Evolutionary conservation across 2,113 vertebrate species (phyloP), one percentile per base, ranked within the genome.

Genomic region (Narcine bancroftii): DNA sequence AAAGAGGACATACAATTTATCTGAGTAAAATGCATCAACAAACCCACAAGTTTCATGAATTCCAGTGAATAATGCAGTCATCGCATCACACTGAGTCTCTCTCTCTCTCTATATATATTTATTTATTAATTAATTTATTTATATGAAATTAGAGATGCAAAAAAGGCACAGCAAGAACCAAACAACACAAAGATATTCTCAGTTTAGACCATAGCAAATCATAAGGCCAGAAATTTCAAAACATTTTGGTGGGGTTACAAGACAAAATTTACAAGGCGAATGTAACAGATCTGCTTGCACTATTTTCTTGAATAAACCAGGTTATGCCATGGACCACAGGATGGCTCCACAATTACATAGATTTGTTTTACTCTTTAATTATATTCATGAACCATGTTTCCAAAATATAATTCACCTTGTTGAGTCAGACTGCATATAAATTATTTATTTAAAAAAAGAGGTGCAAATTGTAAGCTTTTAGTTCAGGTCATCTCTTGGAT

Each of bases 131-230:
- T n/a, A n/a, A n/a, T n/a, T n/a, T n/a, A n/a, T n/a, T n/a, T n/a
- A n/a, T n/a, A n/a, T 60, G n/a, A 36, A 85, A 56, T 60, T 85
- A 60, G 2, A 36, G 53, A n/a, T 60, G 33, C 33, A 85, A n/a
- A 56, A n/a, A 85, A 85, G 53, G n/a, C 53, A 85, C 53, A 83
- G 50, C 26, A 85, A 36, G 81, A 85, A 60, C n/a, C n/a, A 36
- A 56, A 60, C 0, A 19, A 29, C 50, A 85, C 33, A 36, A 19
- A 36, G 33, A 6, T 85, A 60, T 1, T 33, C 17, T 19, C 50
- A n/a, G 5, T 36, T 60, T 56, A 60, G 56, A 85, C 7, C 53
- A 60, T 15, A 60, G 29, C 33, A 36, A 85, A 66, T 66, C 65
- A 66, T 66, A 60, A 85, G 11, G 4, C 4, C 19, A 60, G 60